Evolutionary conservation across 1,140 invertebrate genomes (phyloP).

Genomic region (Pachyrhynchus sulphureomaculatus): DNA sequence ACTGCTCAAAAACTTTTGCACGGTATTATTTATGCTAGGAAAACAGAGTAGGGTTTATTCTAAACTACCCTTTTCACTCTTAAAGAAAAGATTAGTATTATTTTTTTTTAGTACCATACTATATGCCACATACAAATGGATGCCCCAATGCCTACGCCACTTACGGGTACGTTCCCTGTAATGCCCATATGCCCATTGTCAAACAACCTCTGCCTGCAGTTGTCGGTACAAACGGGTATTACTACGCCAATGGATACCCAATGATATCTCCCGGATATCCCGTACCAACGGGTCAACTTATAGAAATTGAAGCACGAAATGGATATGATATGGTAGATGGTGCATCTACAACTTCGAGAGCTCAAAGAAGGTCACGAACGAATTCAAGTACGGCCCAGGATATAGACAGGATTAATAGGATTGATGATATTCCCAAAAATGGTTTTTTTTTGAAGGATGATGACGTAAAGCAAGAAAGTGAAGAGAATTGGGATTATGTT

Average conservation of each 20-base stretch:
- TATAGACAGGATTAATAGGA: slow-evolving; percentile 22
- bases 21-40: no score
- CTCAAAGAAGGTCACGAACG: slow-evolving; percentile 2
- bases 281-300: slow-evolving; percentile 63
- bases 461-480: slow-evolving; percentile 37
- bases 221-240: slow-evolving; percentile 31
- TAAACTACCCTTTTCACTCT: no score
- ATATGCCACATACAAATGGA: slow-evolving; percentile 11
- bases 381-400: slow-evolving; percentile 4
- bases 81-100: no score
- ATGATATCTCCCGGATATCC: slow-evolving; percentile 4
- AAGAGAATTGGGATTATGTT: slow-evolving; percentile 72
- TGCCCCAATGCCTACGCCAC: slow-evolving; percentile 28
- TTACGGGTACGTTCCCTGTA: slow-evolving; percentile 45
- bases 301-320: slow-evolving; percentile 66
- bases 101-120: slow-evolving; percentile 16
- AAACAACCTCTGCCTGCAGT: slow-evolving; percentile 5
- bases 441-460: slow-evolving; percentile 36
- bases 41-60: no score
- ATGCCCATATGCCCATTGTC: slow-evolving; percentile 12
- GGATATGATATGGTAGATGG: slow-evolving; percentile 35
- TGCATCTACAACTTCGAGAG: slow-evolving; percentile 15
- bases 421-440: slow-evolving; percentile 15
- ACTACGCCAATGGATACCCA: slow-evolving; percentile 9
- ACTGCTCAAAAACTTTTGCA: no score